phyloP scores from a whole-genome alignment of 2,797 vertebrate species.

The Pseudocheirus occidentalis region DNA sequence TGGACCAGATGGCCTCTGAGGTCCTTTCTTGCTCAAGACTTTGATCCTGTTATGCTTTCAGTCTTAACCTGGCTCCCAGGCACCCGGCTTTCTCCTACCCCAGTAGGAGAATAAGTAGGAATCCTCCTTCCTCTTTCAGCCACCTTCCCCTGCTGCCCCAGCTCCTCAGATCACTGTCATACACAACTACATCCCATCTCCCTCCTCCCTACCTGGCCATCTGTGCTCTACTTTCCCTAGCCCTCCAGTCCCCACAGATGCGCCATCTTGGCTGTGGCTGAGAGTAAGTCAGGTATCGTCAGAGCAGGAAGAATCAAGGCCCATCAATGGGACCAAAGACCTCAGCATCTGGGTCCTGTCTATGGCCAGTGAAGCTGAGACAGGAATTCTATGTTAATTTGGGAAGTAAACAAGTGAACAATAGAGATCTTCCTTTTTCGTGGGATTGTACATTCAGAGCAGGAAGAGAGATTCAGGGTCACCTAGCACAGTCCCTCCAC shows the following conservation, averaged over 20 bases:
- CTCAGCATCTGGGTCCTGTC: not conserved
- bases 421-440: not conserved
- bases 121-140: no score
- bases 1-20: not conserved
- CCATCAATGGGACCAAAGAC: no score
- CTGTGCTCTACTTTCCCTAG: not conserved
- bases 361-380: not conserved
- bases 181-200: not conserved
- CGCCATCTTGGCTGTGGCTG: not conserved
- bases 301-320: not conserved
- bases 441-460: not conserved
- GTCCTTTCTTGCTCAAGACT: not conserved
- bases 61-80: not conserved
- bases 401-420: not conserved
- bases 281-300: not conserved
- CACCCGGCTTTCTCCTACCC: no score
- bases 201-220: not conserved
- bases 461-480: no score
- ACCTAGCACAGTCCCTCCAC: accelerated
- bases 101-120: not conserved
- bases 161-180: not conserved
- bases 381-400: not conserved
- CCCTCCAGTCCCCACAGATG: not conserved
- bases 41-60: not conserved
- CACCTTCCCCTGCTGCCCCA: not conserved